Evolutionary conservation across 2,888 invertebrate genomes (phyloP).

Genomic region (Rhabditoides inermis): DNA sequence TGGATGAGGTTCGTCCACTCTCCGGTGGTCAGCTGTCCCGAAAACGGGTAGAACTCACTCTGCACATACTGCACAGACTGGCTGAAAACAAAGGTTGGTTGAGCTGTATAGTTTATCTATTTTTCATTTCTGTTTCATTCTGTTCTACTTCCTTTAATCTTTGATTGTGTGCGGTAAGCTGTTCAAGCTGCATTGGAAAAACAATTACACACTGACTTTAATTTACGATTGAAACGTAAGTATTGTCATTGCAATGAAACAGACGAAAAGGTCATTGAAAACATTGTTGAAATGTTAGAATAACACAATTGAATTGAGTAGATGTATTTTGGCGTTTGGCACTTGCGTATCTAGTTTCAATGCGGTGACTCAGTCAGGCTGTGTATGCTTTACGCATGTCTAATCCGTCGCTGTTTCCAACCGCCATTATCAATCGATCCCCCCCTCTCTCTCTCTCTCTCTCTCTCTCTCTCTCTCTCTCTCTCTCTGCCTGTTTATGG

Average conservation of each 20-base stretch:
- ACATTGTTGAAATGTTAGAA: no score
- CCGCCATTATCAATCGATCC: neutral
- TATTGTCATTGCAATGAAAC: no score
- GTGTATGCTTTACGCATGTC: no score
- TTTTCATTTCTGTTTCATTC: slow-evolving; percentile 6
- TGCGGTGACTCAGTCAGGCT: no score
- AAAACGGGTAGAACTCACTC: slow-evolving; percentile 31
- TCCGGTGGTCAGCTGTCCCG: slow-evolving; percentile 23
- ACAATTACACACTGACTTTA: no score
- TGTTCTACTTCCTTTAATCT: slow-evolving; percentile 4
- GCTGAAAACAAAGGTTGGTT: slow-evolving; percentile 14
- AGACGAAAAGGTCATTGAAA: no score
- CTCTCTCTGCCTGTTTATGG: neutral
- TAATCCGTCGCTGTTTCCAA: neutral
- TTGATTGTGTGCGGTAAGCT: slow-evolving; percentile 14
- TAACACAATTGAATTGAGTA: no score
- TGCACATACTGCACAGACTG: slow-evolving; percentile 35
- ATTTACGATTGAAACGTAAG: no score
- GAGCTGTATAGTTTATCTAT: neutral
- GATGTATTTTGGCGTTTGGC: no score
- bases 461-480: neutral
- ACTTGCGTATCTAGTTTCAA: no score
- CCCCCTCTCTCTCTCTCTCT: neutral
- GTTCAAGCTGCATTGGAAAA: no score
- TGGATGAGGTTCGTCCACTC: slow-evolving; percentile 27